Conservation (phyloP, 2,888 invertebrate species). For the Athrips mouffetella region DNA sequence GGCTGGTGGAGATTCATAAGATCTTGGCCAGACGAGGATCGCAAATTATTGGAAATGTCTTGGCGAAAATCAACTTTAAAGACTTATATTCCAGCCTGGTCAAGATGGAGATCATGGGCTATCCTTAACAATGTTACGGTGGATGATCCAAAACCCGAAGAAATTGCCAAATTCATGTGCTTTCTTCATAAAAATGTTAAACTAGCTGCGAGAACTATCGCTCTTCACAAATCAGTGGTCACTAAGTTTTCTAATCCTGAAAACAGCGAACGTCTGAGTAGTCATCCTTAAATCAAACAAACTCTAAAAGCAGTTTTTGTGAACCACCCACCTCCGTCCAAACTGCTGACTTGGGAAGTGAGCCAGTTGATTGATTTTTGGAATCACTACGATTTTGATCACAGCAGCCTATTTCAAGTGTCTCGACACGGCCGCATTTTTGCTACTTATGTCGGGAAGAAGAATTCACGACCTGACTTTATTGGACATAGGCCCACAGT, state of each 20-base stretch:
- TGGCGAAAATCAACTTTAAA: background rate
- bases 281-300: background rate
- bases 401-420: background rate
- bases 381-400: background rate
- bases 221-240: background rate
- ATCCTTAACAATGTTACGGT: background rate
- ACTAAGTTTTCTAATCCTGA: background rate
- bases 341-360: background rate
- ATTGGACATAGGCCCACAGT: background rate
- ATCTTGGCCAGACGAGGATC: background rate
- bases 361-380: background rate
- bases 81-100: constrained; percentile 4
- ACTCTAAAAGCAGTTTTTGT: background rate
- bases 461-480: background rate
- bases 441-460: background rate
- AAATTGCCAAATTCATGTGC: background rate
- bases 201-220: background rate
- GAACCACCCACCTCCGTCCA: no score
- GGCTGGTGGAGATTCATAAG: background rate
- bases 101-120: background rate
- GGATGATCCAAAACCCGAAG: background rate
- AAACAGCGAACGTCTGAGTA: background rate
- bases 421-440: background rate
- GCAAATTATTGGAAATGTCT: background rate
- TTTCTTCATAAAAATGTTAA: background rate